Conservation (phyloP, 2,888 invertebrate species). For the Anarsia innoxiella region DNA sequence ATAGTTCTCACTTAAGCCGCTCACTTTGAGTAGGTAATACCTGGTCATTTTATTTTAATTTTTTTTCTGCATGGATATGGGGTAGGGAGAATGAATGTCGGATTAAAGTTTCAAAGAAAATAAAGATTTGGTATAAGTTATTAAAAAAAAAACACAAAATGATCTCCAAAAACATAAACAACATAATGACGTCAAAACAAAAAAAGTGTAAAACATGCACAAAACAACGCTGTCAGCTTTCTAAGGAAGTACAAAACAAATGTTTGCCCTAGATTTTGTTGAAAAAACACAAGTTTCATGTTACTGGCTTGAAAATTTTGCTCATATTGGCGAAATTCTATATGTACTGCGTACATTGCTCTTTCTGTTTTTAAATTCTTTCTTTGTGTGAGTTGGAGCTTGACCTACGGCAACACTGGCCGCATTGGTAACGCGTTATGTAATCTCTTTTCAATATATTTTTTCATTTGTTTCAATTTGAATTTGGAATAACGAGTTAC, state of each 20-base stretch:
- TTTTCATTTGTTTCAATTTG: conserved; percentile 1
- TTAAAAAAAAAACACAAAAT: no score
- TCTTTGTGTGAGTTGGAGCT: conserved; percentile 26
- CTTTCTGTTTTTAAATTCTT: conserved; percentile 33
- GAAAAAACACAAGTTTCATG: conserved; percentile 18
- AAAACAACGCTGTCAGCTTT: conserved; percentile 7
- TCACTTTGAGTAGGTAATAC: no score
- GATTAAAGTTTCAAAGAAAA: no score
- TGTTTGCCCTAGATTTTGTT: not conserved
- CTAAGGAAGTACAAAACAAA: not conserved
- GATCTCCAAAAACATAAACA: no score
- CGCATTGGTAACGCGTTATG: conserved; percentile 38
- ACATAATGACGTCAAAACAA: no score
- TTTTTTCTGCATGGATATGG: no score
- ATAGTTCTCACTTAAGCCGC: no score
- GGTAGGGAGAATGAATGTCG: no score
- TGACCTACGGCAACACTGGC: conserved; percentile 39
- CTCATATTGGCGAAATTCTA: conserved; percentile 51
- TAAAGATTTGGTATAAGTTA: no score
- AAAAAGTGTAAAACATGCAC: no score
- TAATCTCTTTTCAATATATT: conserved; percentile 27
- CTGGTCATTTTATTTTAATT: no score
- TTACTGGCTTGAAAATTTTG: conserved; percentile 29
- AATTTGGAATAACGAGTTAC: no score
- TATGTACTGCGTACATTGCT: conserved; percentile 51